Evolutionary conservation across 2,797 vertebrate genomes (phyloP), one percentile per base, ranked within the genome.

Genomic region (Nyctalus aviator): DNA sequence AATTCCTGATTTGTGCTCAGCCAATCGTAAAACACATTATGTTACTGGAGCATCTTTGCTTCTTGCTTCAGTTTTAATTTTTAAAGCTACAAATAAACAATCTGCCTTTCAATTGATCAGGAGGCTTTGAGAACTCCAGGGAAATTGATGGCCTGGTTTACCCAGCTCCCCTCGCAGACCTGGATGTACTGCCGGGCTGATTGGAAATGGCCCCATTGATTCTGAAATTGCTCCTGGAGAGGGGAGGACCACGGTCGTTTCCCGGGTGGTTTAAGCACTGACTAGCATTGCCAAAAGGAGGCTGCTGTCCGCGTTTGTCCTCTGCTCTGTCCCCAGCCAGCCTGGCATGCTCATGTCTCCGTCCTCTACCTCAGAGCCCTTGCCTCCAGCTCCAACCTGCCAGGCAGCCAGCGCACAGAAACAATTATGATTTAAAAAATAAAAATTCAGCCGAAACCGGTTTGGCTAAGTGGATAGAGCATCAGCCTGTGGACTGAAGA

Each of bases 41-140:
- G 76, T 72, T 41, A 32, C 46, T 84, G 32, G 91, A 77, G 44
- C 79, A 30, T 30, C 46, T 66, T 73, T 27, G 35, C 50, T 25
- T 92, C 78, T 92, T 89, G 37, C 81, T 96, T 95, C 76, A 72
- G 44, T 66, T 96, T 93, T 91, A 86, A 73, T 73, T 88, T 84
- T 93, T 41, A 95, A 94, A 88, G 57, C 69, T 93, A 30, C 46
- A 37, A 95, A 91, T 25, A 95, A 93, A 44, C 30, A 94, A 73
- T 78, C 59, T 94, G 50, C 5, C 17, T 46, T 87, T 94, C 89
- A 92, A 96, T 71, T 93, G 93, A 95, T n/a, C 75, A 88, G n/a
- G 41, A 90, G 73, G 55, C 48, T 85, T 85, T 35, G 73, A 94
- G 62, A 88, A 88, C 62, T 91, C 72, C 8, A 27, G 44, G 2